phyloP scores from a whole-genome alignment of 2,888 invertebrate genomes.

The Gortyna flavago region DNA sequence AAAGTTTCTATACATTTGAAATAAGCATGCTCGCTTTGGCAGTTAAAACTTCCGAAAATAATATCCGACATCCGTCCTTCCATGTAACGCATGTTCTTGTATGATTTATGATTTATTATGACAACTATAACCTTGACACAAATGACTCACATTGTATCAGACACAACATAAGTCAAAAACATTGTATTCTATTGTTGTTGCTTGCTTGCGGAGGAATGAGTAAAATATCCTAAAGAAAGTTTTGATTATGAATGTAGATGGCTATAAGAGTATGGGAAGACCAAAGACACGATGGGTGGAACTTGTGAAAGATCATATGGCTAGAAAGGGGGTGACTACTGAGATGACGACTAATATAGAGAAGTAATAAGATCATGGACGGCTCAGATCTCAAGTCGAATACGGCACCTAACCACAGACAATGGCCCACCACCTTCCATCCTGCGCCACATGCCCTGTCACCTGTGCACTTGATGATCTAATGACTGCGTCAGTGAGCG shows the following conservation, averaged over 20 bases:
- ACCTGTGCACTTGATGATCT: too few relatives aligned
- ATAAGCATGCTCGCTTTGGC: background rate
- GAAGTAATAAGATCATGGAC: too few relatives aligned
- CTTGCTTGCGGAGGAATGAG: background rate
- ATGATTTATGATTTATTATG: background rate
- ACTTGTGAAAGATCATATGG: background rate
- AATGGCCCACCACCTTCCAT: too few relatives aligned
- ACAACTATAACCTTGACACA: background rate
- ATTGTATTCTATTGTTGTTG: constrained; percentile 13
- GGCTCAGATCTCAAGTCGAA: too few relatives aligned
- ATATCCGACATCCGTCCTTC: background rate
- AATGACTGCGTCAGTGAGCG: too few relatives aligned
- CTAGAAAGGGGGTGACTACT: background rate
- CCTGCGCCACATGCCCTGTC: too few relatives aligned
- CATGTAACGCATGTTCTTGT: background rate
- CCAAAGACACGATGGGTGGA: background rate
- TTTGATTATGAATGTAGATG: background rate
- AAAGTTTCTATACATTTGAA: background rate
- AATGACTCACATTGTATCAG: constrained; percentile 7
- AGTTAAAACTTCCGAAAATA: background rate
- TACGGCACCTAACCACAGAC: too few relatives aligned
- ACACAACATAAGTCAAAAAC: background rate
- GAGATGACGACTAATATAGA: background rate
- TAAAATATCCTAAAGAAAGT: background rate
- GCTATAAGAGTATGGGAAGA: background rate